A percentile compares a stretch with the other conserved stretches of the same genome.
Conservation (phyloP, 2,888 invertebrate genomes). For the Pherbina coryleti region DNA sequence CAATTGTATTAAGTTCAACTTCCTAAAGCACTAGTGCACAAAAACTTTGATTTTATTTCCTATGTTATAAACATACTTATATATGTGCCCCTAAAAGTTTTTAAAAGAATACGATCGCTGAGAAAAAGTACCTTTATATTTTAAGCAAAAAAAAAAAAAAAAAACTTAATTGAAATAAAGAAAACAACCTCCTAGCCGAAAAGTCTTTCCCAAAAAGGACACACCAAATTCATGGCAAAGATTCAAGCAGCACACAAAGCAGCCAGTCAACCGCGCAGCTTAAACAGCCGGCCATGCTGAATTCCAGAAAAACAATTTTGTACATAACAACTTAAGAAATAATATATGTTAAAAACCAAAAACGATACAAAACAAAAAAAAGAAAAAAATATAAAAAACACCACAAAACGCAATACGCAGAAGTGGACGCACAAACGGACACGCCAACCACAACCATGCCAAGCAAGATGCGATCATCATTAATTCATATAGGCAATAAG, state of each 20-base stretch:
- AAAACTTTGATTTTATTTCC: too few relatives aligned
- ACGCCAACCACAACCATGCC: slow-evolving; percentile 19
- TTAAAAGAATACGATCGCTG: too few relatives aligned
- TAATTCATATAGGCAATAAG: slow-evolving; percentile 38
- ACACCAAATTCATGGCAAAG: too few relatives aligned
- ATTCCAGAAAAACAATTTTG: slow-evolving; percentile 56
- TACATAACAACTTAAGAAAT: slow-evolving; percentile 25
- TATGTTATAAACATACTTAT: too few relatives aligned
- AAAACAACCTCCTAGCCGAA: background rate
- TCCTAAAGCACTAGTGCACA: too few relatives aligned
- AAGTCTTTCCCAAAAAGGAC: slow-evolving; percentile 18
- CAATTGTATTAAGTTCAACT: too few relatives aligned
- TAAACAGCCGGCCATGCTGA: slow-evolving; percentile 65
- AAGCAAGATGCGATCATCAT: slow-evolving; percentile 47
- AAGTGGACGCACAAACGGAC: background rate
- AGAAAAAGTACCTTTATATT: too few relatives aligned
- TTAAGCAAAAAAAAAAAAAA: too few relatives aligned
- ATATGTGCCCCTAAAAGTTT: too few relatives aligned
- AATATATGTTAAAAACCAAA: background rate
- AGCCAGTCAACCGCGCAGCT: background rate
- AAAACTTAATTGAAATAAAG: too few relatives aligned
- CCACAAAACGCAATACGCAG: background rate
- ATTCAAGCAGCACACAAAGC: background rate
- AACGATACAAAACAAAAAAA: background rate
- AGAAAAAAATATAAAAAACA: too few relatives aligned